These are phyloP conservation scores for Scelioninae gen. 2 DNA, from an alignment of 2,888 invertebrate genomes.

Conservation along the genomic window DNA sequence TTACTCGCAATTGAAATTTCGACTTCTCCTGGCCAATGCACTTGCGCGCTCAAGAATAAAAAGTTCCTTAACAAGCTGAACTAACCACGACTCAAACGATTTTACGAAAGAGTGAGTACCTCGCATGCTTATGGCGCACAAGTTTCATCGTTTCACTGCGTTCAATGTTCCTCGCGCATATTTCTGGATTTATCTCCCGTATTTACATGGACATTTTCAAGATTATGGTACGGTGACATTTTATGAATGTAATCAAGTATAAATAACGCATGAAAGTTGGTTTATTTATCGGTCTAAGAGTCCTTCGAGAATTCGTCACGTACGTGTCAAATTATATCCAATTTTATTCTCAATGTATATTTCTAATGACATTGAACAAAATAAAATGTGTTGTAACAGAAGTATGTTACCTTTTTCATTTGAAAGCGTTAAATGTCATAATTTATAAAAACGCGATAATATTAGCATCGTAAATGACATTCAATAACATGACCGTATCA, in stretches of 20 bases:
- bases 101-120: slow-evolving; percentile 35
- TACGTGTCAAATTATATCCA: slow-evolving; percentile 4
- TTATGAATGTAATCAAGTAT: slow-evolving; percentile 35
- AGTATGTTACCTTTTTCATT: no score
- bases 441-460: no score
- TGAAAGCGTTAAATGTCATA: no score
- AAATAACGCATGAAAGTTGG: slow-evolving; percentile 45
- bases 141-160: slow-evolving; percentile 43
- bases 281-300: slow-evolving; percentile 33
- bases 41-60: slow-evolving; percentile 21
- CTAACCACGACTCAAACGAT: slow-evolving; percentile 14
- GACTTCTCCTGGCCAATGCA: slow-evolving; percentile 3
- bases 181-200: slow-evolving; percentile 41
- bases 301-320: slow-evolving; percentile 24
- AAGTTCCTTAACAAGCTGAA: slow-evolving; percentile 17
- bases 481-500: no score
- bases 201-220: slow-evolving; percentile 37
- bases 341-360: background rate
- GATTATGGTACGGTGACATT: slow-evolving; percentile 41
- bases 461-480: no score
- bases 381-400: no score
- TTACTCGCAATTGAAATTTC: background rate
- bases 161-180: slow-evolving; percentile 29
- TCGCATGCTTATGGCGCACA: slow-evolving; percentile 15
- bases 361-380: no score